Evolutionary conservation across 2,888 invertebrate genomes (phyloP), one percentile per base, ranked within the genome.

Genomic region (Brenthis ino): DNA sequence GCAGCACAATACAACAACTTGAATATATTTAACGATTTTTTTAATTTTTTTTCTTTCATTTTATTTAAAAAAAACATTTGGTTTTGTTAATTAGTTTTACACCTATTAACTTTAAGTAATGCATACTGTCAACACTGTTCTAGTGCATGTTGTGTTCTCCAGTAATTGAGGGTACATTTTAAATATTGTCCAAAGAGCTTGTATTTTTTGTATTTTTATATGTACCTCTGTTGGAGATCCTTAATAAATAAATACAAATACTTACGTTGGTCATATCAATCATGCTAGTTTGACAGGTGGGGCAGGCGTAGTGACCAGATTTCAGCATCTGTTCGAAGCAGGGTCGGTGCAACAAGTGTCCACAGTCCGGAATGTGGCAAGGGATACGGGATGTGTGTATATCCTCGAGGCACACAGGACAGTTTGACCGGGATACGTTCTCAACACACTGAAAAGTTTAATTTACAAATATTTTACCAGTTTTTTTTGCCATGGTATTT

Each of bases 381-480:
- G 97, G 96, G 82, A 96, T 96, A 73, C 98, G 94, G 11, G 98
- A 98, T 14, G 98, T 97, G 89, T 98, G 98, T 79, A 98, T 97
- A 85, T 98, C 97, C 76, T 98, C 98, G 72, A 97, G 89, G 80
- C 98, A 98, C 50, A 98, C 97, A 0, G 98, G 97, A 84, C 98
- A 98, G 91, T 97, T 97, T 6, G 96, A 95, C 8, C 96, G 95
- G 14, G 97, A 97, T 48, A 97, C 96, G 81, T 97, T 97, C 86
- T 97, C 98, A 8, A 98, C 96, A 81, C 98, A 98, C 97, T 98
- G 89, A 13, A 57, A 20, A 24, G 14, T 12, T 20, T 37, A 48
- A 51, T 43, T 43, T 8, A 37, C 11, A 2, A 43, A 43, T 43
- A 43, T 43, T 43, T 8, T 43, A 43, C 37, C 37, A 43, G 37